A percentile compares a stretch with the other conserved stretches of the same genome.
These are phyloP conservation scores for Brachypalpus laphriformis DNA, from an alignment of 2,888 invertebrate species.

Conservation along the genomic window DNA sequence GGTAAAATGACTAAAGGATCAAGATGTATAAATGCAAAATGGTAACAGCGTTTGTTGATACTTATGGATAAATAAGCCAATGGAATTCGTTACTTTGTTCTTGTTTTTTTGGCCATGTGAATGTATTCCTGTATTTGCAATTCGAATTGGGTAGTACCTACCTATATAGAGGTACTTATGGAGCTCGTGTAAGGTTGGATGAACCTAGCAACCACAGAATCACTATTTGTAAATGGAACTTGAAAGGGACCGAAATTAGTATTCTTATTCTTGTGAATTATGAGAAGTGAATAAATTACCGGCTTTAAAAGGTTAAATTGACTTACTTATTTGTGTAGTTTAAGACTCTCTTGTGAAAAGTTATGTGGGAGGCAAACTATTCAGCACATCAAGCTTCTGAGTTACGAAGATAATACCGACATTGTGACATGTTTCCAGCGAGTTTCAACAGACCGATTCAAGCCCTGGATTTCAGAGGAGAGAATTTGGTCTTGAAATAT, in stretches of 20 bases:
- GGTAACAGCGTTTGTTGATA: slow-evolving; percentile 44
- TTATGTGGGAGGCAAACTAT: background rate
- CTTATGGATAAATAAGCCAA: slow-evolving; percentile 51
- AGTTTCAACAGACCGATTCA: too few relatives aligned
- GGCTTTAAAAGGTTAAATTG: background rate
- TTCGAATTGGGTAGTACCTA: slow-evolving; percentile 20
- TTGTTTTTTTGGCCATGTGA: slow-evolving; percentile 21
- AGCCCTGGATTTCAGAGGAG: too few relatives aligned
- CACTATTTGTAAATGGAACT: slow-evolving; percentile 4
- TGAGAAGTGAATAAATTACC: background rate
- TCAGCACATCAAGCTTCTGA: background rate
- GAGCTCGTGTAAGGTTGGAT: background rate
- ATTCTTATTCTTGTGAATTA: slow-evolving; percentile 9
- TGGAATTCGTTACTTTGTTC: slow-evolving; percentile 38
- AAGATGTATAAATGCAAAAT: slow-evolving; percentile 59
- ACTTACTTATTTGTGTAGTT: background rate
- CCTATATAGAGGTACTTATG: background rate
- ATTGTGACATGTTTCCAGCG: too few relatives aligned
- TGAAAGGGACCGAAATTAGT: slow-evolving; percentile 6
- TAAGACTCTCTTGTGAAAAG: background rate
- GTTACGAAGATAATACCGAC: background rate
- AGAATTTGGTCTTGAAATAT: too few relatives aligned
- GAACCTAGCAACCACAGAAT: background rate
- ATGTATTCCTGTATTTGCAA: slow-evolving; percentile 36
- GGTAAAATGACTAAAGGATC: slow-evolving; percentile 50